Evolutionary conservation across 2,797 vertebrate species (phyloP).

Genomic region (Betta splendens): DNA sequence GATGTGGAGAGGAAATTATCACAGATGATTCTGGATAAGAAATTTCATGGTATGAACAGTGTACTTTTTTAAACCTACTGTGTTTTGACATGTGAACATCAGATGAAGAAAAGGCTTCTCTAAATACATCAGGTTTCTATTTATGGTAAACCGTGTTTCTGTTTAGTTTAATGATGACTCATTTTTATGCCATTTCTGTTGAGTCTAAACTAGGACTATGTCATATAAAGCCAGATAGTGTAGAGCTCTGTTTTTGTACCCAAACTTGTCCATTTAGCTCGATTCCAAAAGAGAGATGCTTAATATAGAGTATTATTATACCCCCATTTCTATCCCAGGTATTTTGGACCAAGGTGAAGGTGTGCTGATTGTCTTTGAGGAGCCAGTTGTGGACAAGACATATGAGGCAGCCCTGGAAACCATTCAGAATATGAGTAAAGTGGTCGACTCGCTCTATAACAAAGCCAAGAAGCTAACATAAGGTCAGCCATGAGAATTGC

Average conservation of each 20-base stretch:
- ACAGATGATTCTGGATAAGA: conserved; percentile 98
- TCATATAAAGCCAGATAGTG: too few relatives aligned
- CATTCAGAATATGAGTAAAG: conserved; percentile 98
- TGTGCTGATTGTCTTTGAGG: conserved; percentile 93
- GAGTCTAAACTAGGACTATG: too few relatives aligned
- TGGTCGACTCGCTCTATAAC: conserved; percentile 98
- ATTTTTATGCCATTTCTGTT: conserved; percentile 1
- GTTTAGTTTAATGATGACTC: too few relatives aligned
- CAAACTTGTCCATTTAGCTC: too few relatives aligned
- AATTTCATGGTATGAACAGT: conserved; percentile 89
- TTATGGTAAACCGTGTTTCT: too few relatives aligned
- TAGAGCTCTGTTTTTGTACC: too few relatives aligned
- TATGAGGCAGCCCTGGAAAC: conserved; percentile 94
- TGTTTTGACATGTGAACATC: neutral
- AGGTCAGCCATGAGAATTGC: conserved; percentile 60
- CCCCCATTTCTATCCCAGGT: conserved; percentile 75
- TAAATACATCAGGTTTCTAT: too few relatives aligned
- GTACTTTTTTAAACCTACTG: neutral
- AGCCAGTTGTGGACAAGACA: conserved; percentile 94
- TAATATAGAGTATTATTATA: too few relatives aligned
- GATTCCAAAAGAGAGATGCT: too few relatives aligned
- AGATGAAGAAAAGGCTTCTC: too few relatives aligned
- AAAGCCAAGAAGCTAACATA: conserved; percentile 99
- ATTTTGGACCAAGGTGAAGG: conserved; percentile 97
- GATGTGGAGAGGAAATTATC: conserved; percentile 97